A percentile compares a stretch with the other conserved stretches of the same genome.
Evolutionary conservation across 2,113 vertebrate genomes (phyloP).

Genomic region (Circaetus gallicus): DNA sequence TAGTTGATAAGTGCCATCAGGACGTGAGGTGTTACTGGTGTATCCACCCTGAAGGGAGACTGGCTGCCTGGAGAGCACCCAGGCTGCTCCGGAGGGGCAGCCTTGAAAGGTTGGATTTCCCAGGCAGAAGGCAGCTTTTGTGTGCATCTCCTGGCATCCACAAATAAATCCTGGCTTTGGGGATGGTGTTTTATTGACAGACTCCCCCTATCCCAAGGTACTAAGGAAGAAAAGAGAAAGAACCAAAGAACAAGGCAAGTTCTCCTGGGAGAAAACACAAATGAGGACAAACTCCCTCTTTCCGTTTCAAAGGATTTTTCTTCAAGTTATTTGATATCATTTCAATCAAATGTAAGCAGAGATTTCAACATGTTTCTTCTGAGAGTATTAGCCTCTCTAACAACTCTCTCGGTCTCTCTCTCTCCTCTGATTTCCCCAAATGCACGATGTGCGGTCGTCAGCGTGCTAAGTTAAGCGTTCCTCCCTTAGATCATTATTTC

Average conservation of each 20-base stretch:
- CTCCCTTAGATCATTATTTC: conserved; percentile 56
- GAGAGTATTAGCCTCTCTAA: neutral
- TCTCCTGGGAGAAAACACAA: neutral
- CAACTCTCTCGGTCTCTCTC: neutral
- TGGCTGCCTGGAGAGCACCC: neutral
- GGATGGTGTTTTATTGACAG: neutral
- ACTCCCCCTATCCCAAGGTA: neutral
- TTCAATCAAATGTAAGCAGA: neutral
- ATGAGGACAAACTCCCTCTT: neutral
- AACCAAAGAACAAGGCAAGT: neutral
- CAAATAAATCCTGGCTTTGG: neutral
- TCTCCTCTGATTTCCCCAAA: neutral
- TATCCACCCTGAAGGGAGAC: neutral
- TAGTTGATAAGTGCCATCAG: neutral
- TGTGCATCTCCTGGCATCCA: neutral
- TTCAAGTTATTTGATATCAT: neutral
- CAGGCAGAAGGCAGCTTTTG: neutral
- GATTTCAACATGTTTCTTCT: neutral
- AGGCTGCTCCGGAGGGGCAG: neutral
- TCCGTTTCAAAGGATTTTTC: conserved; percentile 1
- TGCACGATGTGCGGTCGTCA: accelerated
- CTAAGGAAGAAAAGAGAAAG: neutral
- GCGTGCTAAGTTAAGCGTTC: conserved; percentile 4
- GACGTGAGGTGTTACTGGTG: accelerated
- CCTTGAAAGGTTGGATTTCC: neutral